phyloP scores from a whole-genome alignment of 2,113 vertebrate species.

The Nematolebias whitei region DNA sequence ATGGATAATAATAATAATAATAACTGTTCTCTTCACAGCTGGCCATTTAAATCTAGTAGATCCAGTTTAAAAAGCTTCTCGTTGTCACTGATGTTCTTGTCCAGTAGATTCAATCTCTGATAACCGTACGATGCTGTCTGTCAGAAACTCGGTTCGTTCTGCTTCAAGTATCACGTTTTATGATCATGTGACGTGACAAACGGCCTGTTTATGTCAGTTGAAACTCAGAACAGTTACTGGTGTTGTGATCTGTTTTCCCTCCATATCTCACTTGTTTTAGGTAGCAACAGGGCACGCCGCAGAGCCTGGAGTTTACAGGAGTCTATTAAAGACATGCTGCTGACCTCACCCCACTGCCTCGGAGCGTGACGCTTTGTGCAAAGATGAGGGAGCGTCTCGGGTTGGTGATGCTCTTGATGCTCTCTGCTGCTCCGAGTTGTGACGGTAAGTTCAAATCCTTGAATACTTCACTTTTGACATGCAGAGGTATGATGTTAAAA shows the following conservation, averaged over 20 bases:
- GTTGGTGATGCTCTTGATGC: slow-evolving; percentile 41
- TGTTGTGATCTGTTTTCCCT: slow-evolving; percentile 59
- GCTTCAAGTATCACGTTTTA: background rate
- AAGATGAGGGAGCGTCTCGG: slow-evolving; percentile 49
- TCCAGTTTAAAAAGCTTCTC: background rate
- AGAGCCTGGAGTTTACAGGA: background rate
- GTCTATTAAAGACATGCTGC: slow-evolving; percentile 8
- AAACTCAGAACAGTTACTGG: slow-evolving; percentile 22
- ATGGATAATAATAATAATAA: too few species aligned
- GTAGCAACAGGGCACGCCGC: slow-evolving; percentile 59
- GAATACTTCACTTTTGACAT: background rate
- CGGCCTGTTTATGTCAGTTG: background rate
- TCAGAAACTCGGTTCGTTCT: background rate
- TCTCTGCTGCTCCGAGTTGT: slow-evolving; percentile 40
- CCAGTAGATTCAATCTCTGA: background rate
- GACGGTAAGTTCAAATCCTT: slow-evolving; percentile 49
- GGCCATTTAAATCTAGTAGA: background rate
- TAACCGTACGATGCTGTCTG: background rate
- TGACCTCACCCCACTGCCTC: slow-evolving; percentile 9
- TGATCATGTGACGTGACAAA: background rate
- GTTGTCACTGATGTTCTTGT: slow-evolving; percentile 1
- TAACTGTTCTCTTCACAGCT: background rate
- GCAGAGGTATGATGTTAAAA: background rate
- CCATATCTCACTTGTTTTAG: slow-evolving; percentile 59
- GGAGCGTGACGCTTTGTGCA: slow-evolving; percentile 9